Evolutionary conservation across 2,113 vertebrate species (phyloP).

Genomic region (Sorex araneus): DNA sequence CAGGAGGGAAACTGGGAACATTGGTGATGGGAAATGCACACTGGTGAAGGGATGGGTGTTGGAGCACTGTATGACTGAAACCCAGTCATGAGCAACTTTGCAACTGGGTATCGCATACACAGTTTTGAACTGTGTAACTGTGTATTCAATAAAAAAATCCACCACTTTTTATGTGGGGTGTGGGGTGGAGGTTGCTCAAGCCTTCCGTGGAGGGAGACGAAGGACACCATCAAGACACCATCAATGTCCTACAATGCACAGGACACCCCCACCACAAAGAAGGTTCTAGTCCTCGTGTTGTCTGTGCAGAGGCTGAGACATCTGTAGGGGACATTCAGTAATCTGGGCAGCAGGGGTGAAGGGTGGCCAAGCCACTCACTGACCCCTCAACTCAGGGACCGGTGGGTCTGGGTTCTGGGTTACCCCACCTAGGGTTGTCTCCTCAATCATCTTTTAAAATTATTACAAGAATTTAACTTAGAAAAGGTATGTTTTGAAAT

Average conservation of each 20-base stretch:
- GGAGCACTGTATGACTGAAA: too few relatives aligned
- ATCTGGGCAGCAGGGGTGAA: neutral
- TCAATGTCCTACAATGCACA: neutral
- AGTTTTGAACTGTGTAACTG: too few relatives aligned
- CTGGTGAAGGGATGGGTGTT: too few relatives aligned
- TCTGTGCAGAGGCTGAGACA: neutral
- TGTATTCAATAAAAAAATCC: too few relatives aligned
- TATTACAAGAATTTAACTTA: slow-evolving; percentile 91
- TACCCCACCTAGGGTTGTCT: neutral
- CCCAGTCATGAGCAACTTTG: too few relatives aligned
- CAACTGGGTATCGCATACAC: too few relatives aligned
- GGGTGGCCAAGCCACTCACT: neutral
- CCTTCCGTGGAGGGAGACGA: neutral
- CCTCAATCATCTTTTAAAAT: neutral
- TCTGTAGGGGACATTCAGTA: accelerated
- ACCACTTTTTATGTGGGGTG: too few relatives aligned
- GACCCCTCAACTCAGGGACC: neutral
- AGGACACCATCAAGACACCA: too few relatives aligned
- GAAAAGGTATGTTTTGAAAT: slow-evolving; percentile 92
- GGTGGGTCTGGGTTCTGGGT: neutral
- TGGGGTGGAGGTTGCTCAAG: neutral
- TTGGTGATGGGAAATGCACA: too few relatives aligned
- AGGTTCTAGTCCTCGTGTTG: neutral
- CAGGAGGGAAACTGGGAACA: too few relatives aligned
- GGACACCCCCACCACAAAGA: neutral